These are phyloP conservation scores for Nymphalis polychloros DNA, from an alignment of 2,888 invertebrate genomes.

Conservation along the genomic window DNA sequence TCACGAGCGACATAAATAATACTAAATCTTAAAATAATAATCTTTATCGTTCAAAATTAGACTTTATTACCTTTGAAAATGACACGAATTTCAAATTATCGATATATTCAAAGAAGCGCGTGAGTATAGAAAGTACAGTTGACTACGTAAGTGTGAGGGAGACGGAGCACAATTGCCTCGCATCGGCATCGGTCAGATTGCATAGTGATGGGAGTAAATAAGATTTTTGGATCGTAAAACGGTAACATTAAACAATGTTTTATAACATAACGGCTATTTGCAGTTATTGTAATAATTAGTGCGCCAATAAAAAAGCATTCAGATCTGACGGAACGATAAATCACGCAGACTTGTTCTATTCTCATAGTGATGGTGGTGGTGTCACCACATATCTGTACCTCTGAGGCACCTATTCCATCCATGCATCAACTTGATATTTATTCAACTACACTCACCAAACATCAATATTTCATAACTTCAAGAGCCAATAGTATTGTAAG, in stretches of 20 bases:
- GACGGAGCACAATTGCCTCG: conserved; percentile 46
- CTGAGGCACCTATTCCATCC: too few relatives aligned
- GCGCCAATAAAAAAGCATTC: too few relatives aligned
- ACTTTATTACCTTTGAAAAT: conserved; percentile 44
- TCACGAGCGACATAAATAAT: conserved; percentile 79
- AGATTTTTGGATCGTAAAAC: conserved; percentile 5
- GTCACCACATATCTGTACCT: too few relatives aligned
- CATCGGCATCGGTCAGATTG: conserved; percentile 46
- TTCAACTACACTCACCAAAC: too few relatives aligned
- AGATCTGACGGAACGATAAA: too few relatives aligned
- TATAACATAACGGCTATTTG: background rate
- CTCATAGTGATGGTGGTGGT: too few relatives aligned
- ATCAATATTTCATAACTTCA: too few relatives aligned
- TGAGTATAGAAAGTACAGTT: conserved; percentile 59
- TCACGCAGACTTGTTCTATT: too few relatives aligned
- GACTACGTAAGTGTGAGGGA: conserved; percentile 43
- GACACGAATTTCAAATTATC: conserved; percentile 44
- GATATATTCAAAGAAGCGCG: conserved; percentile 57
- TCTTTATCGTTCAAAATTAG: conserved; percentile 42
- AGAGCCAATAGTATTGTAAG: too few relatives aligned
- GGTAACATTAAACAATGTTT: background rate
- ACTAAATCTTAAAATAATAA: conserved; percentile 53
- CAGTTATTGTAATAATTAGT: background rate
- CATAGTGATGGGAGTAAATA: conserved; percentile 18
- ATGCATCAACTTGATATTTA: too few relatives aligned